These are phyloP conservation scores for human (Homo sapiens) DNA, from an alignment of 2,113 vertebrate species.

Conservation along the genomic window GRCh38 chr3:165591001-165591500, in stretches of 20 bases:
- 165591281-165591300: not conserved
- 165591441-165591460: not conserved
- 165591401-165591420: not conserved
- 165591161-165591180: too few species aligned
- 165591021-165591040: too few species aligned
- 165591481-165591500: not conserved
- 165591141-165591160: too few species aligned
- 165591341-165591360: not conserved
- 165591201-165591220: not conserved
- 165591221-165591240: not conserved
- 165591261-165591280: not conserved
- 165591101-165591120: too few species aligned
- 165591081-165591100: too few species aligned
- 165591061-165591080: too few species aligned
- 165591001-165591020: too few species aligned
- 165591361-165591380: not conserved
- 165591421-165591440: not conserved
- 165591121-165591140: too few species aligned
- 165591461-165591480: fast-evolving
- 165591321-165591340: not conserved
- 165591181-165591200: too few species aligned
- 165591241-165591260: not conserved
- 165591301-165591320: not conserved
- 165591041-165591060: too few species aligned
- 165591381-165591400: not conserved